Percentiles rank a stretch among this genome's conserved stretches.
phyloP scores from a whole-genome alignment of 2,888 invertebrate species.

The Hypsopygia costalis region DNA sequence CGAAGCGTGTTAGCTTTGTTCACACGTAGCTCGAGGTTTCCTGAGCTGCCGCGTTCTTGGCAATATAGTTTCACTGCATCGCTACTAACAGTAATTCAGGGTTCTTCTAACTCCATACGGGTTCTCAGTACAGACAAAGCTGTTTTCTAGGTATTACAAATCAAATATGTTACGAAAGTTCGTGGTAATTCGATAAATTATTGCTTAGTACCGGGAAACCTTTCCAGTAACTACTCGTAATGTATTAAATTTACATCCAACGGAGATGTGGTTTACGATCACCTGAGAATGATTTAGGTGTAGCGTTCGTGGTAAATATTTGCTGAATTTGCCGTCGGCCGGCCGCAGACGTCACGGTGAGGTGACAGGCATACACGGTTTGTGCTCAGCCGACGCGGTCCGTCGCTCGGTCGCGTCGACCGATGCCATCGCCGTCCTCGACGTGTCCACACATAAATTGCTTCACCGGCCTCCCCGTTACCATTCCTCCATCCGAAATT shows the following conservation, averaged over 20 bases:
- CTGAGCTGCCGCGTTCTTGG: not conserved
- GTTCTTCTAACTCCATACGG: not conserved
- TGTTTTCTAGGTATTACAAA: not conserved
- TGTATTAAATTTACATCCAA: constrained; percentile 27
- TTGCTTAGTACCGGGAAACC: constrained; percentile 14
- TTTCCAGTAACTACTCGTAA: constrained; percentile 7
- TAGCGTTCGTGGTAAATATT: constrained; percentile 31
- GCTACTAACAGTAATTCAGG: constrained; percentile 1
- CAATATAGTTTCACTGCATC: not conserved
- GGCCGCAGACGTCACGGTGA: constrained; percentile 26
- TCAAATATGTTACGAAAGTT: not conserved
- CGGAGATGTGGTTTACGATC: constrained; percentile 34
- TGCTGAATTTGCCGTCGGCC: constrained; percentile 25
- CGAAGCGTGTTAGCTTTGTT: constrained; percentile 13
- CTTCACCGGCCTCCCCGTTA: constrained; percentile 30
- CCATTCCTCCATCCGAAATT: constrained; percentile 55
- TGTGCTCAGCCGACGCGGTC: constrained; percentile 10
- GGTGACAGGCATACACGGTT: constrained; percentile 11
- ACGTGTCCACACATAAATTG: constrained; percentile 58
- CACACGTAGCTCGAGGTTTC: constrained; percentile 11
- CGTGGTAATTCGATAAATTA: constrained; percentile 10
- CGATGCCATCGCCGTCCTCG: constrained; percentile 21
- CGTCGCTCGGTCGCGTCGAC: constrained; percentile 9
- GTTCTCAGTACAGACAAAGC: constrained; percentile 7
- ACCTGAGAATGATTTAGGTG: constrained; percentile 38